Evolutionary conservation across 1,140 invertebrate species (phyloP).

Genomic region (Trachelipus rathkii): DNA sequence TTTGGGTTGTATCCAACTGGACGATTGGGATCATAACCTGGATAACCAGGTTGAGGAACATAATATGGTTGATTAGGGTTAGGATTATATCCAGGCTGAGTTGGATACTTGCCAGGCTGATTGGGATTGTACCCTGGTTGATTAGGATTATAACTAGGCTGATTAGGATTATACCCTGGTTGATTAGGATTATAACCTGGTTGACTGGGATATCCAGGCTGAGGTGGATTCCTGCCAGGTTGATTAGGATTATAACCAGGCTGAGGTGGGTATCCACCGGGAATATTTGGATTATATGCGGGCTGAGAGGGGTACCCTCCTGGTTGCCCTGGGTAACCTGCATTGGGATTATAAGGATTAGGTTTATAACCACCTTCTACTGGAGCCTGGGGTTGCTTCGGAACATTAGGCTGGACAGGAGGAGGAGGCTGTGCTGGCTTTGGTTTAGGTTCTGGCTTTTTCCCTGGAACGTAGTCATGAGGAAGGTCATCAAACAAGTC

Average conservation of each 20-base stretch:
- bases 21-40: constrained; percentile 27
- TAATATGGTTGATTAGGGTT: constrained; percentile 21
- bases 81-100: background rate
- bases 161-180: constrained; percentile 32
- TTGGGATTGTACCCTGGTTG: constrained; percentile 28
- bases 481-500: constrained; percentile 32
- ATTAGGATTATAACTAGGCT: constrained; percentile 32
- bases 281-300: constrained; percentile 35
- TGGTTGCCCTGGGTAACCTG: background rate
- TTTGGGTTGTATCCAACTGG: constrained; percentile 36
- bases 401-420: constrained; percentile 21
- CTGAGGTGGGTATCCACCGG: constrained; percentile 25
- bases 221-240: constrained; percentile 30
- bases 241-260: constrained; percentile 37
- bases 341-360: constrained; percentile 21
- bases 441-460: constrained; percentile 12
- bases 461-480: constrained; percentile 30
- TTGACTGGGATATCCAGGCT: constrained; percentile 35
- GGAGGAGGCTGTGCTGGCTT: constrained; percentile 25
- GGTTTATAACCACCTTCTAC: constrained; percentile 16
- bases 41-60: constrained; percentile 31
- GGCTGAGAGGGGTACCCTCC: constrained; percentile 28
- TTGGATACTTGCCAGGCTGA: constrained; percentile 24
- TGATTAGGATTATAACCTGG: constrained; percentile 39
- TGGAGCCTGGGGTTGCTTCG: constrained; percentile 13